Evolutionary conservation across 2,113 vertebrate species (phyloP).

Genomic region (Trinectes maculatus): DNA sequence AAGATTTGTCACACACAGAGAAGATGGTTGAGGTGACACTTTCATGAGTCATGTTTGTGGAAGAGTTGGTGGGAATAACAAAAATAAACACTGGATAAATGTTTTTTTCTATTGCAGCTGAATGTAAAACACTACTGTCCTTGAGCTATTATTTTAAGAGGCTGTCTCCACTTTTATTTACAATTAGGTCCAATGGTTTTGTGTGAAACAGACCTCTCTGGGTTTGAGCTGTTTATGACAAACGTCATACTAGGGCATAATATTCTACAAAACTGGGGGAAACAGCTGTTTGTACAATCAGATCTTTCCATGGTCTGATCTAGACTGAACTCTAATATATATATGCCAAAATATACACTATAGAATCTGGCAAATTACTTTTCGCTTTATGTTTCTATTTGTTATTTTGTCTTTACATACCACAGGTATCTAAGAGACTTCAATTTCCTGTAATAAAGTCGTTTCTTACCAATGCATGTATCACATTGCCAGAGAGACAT

Average conservation of each 20-base stretch:
- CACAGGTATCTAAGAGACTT: neutral
- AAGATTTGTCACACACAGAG: neutral
- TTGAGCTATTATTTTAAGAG: constrained; percentile 10
- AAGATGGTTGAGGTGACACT: neutral
- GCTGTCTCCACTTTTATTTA: constrained; percentile 53
- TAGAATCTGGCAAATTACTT: neutral
- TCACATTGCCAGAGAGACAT: neutral
- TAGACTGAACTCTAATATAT: neutral
- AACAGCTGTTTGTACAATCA: neutral
- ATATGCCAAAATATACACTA: neutral
- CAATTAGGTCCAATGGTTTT: constrained; percentile 68
- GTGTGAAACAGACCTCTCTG: constrained; percentile 10
- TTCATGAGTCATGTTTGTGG: constrained; percentile 3
- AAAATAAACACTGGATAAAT: constrained; percentile 13
- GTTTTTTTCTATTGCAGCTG: constrained; percentile 34
- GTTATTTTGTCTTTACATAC: neutral
- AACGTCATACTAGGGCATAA: neutral
- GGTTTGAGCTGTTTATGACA: neutral
- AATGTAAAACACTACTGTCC: constrained; percentile 43
- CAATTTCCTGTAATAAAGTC: neutral
- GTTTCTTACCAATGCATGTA: constrained; percentile 10
- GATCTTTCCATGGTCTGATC: neutral
- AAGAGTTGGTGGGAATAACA: constrained; percentile 17
- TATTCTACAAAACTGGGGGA: constrained; percentile 7
- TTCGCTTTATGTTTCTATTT: neutral